Evolutionary conservation across 2,113 vertebrate genomes (phyloP), one percentile per base, ranked within the genome.

Genomic region (Zosterops lateralis): DNA sequence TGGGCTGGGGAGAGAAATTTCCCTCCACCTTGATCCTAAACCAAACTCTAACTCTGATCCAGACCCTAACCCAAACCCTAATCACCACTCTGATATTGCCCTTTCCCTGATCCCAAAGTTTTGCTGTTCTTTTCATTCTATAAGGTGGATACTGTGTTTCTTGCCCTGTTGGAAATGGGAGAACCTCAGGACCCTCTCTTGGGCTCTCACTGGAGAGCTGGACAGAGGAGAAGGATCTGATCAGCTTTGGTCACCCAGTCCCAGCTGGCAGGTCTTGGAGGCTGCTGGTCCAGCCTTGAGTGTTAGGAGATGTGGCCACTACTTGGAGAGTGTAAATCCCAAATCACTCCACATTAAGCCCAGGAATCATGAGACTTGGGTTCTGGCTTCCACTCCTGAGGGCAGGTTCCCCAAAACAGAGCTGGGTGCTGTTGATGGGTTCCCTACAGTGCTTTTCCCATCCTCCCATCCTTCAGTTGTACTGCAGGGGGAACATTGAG

Each of bases 101-200:
- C 5, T 38, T 47, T 6, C 13, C 14, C 26, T n/a, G 22, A 32
- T 15, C 51, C 72, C 62, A 53, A 53, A n/a, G 9, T 18, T 73
- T 66, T 29, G 11, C 19, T 67, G 42, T 70, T 31, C 21, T 7
- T 76, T 65, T 68, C 10, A 8, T 38, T 64, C 50, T 14, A 7
- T 9, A 4, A 34, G 12, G 20, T 25, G 13, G 14, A 28, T 28
- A 12, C 9, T 20, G 21, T 36, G n/a, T 66, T 53, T 54, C 10
- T 84, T 81, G 51, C 20, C 68, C 24, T 36, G 2, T 7, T 91
- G 67, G 67, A 47, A 60, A 10, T 0, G 5, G 60, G 31, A 42
- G 19, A 65, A 48, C 1, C 28, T 38, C 6, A 3, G 34, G 77
- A 80, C 0, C 10, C n/a, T 20, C 25, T 0, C 1, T 2, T 44